phyloP scores from a whole-genome alignment of 1,140 invertebrate species.

The Ceratina calcarata region DNA sequence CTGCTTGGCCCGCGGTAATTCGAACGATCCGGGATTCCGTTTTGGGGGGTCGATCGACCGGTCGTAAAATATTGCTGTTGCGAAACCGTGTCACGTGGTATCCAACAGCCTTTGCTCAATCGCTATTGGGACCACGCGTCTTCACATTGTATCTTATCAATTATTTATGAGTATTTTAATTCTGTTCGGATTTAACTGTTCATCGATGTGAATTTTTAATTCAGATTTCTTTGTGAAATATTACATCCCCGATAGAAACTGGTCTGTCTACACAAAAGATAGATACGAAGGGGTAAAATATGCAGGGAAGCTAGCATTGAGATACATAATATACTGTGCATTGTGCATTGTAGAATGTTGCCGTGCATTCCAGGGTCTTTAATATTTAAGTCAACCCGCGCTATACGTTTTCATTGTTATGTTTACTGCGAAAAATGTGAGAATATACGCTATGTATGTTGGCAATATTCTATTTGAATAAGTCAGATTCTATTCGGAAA shows the following conservation, averaged over 20 bases:
- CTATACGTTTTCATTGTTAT: not conserved
- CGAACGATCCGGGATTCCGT: slow-evolving; percentile 21
- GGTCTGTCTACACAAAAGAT: not conserved
- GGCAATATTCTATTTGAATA: no score
- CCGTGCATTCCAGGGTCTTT: not conserved
- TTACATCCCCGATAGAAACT: not conserved
- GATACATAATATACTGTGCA: not conserved
- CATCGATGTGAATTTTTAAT: no score
- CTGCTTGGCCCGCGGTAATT: slow-evolving; percentile 26
- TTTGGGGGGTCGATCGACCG: not conserved
- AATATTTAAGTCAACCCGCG: not conserved
- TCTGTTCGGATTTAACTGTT: no score
- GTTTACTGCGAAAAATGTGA: not conserved
- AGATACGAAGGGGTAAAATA: not conserved
- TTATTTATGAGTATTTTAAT: no score
- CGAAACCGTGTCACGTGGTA: not conserved
- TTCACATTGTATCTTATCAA: no score
- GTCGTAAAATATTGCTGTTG: not conserved
- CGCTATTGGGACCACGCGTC: no score
- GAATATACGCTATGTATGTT: not conserved
- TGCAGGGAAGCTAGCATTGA: not conserved
- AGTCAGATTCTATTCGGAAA: no score
- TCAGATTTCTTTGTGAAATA: no score
- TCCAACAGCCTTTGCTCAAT: no score
- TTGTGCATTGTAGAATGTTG: not conserved